Evolutionary conservation across 2,888 invertebrate species (phyloP).

Genomic region (Empis livida): DNA sequence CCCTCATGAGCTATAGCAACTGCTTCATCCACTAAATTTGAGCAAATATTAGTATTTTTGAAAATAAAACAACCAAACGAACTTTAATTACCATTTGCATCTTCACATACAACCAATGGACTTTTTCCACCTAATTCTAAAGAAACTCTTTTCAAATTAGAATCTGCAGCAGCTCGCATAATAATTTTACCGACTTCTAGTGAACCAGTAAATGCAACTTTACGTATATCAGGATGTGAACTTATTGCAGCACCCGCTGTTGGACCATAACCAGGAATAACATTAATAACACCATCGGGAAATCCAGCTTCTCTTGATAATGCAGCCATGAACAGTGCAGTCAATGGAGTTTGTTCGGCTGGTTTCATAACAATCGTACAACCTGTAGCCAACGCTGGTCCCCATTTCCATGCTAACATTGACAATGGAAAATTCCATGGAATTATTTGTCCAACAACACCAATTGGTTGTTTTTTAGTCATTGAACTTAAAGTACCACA

Average conservation of each 20-base stretch:
- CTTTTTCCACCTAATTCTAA: conserved; percentile 85
- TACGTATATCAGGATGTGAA: conserved; percentile 53
- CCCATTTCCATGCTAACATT: conserved; percentile 76
- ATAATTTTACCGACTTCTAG: conserved; percentile 40
- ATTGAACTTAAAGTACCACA: conserved; percentile 52
- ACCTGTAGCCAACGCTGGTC: conserved; percentile 45
- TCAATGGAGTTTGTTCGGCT: conserved; percentile 74
- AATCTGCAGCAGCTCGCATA: conserved; percentile 51
- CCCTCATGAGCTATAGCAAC: conserved; percentile 51
- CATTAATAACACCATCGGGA: conserved; percentile 65
- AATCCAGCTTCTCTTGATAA: conserved; percentile 67
- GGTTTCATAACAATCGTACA: conserved; percentile 72
- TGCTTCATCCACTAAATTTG: conserved; percentile 42
- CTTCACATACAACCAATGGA: conserved; percentile 71
- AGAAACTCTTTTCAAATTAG: conserved; percentile 69
- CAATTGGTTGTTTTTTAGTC: conserved; percentile 60
- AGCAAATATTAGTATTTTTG: conserved; percentile 1
- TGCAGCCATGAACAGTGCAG: conserved; percentile 59
- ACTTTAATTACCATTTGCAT: conserved; percentile 52
- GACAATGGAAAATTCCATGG: conserved; percentile 72
- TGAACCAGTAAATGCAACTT: conserved; percentile 73
- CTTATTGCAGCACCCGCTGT: conserved; percentile 61
- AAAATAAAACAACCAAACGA: neutral
- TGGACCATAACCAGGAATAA: conserved; percentile 60
- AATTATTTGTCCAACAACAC: conserved; percentile 68